Evolutionary conservation across 2,113 vertebrate genomes (phyloP), one percentile per base, ranked within the genome.

Genomic region (Vanacampus margaritifer): DNA sequence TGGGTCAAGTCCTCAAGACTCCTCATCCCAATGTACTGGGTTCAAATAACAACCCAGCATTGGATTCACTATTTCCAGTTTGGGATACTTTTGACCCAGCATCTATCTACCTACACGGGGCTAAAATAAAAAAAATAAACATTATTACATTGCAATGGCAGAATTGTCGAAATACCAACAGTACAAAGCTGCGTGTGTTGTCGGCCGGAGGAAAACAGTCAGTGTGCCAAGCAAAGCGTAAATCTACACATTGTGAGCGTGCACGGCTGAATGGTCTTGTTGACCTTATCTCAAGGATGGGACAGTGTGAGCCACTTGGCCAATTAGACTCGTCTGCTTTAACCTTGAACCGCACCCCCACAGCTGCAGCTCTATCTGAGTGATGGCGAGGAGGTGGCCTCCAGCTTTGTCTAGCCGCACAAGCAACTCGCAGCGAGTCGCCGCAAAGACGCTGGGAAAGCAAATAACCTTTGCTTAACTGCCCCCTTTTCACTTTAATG

Each of bases 271-370:
- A 61, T 23, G 36, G 35, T 61, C 12, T 79, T 75, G 67, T 86
- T 91, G 87, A 87, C 79, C 74, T 84, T 88, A 90, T 89, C 86
- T 89, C 87, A 91, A 93, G 91, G 90, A 87, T 84, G 69, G 89
- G 73, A 89, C 79, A 67, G 62, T 68, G 78, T 79, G 87, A 86
- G 80, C 80, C 76, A 67, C 84, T 88, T 85, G 79, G 53, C 74
- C 88, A 88, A 81, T 90, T 84, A 84, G 73, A 81, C 76, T 46
- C 75, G 71, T 72, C 67, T 73, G 81, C 64, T 72, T 79, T 80
- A 83, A 84, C 88, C 89, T 89, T 92, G 88, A 92, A 88, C 87
- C 73, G 64, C 79, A 69, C 78, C 76, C 76, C 77, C 85, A 78
- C 89, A 90, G 90, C 90, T 91, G 89, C 80, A 72, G 75, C 74